phyloP scores from a whole-genome alignment of 1,140 invertebrate species.

The Drosophila ananassae region DNA sequence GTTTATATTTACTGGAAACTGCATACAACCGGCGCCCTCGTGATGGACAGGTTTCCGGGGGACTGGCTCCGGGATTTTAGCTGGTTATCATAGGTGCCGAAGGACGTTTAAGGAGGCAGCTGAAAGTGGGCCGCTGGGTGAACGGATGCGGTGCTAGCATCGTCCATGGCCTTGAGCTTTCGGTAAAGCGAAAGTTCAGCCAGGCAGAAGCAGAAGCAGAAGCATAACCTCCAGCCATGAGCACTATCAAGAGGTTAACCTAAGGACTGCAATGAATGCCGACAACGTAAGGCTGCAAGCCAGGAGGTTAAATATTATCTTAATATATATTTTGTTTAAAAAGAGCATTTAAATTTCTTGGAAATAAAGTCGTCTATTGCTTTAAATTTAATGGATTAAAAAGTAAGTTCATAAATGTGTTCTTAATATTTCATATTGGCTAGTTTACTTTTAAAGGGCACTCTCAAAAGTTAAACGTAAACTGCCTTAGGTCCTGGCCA shows the following conservation, averaged over 20 bases:
- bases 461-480: not conserved
- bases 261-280: not conserved
- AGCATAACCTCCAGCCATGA: conserved; percentile 1
- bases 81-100: conserved; percentile 21
- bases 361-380: not conserved
- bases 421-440: too few relatives aligned
- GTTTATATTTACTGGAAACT: conserved; percentile 28
- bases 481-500: not conserved
- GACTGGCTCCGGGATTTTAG: conserved; percentile 12
- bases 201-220: conserved; percentile 3
- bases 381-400: not conserved
- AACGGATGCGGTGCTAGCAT: not conserved
- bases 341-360: not conserved
- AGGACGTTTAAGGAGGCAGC: conserved; percentile 4
- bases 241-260: not conserved
- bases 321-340: too few relatives aligned
- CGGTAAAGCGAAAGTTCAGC: conserved; percentile 4
- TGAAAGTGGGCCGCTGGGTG: not conserved
- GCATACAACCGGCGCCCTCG: not conserved
- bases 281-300: not conserved
- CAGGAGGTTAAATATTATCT: not conserved
- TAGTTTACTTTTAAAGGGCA: too few relatives aligned
- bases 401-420: not conserved
- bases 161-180: conserved; percentile 9
- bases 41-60: conserved; percentile 29